Base-by-base conservation (phyloP, 2,113 vertebrate genomes). In the Salvator merianae region DNA sequence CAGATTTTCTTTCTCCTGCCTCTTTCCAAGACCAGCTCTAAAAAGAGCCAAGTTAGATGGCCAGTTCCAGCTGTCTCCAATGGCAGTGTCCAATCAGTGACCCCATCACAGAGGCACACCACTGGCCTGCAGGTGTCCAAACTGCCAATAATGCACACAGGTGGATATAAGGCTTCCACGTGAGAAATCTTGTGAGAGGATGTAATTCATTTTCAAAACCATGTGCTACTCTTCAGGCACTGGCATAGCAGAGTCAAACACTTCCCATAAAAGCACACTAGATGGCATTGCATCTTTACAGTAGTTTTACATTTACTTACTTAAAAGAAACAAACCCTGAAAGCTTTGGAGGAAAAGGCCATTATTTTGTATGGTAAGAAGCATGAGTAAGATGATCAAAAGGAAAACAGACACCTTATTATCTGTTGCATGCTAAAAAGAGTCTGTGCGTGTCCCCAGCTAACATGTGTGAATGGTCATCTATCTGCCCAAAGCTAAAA, bases 261-360 rank as follows among this genome's bases (percentile, higher is more conserved):
- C 63, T 90, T 91, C 79, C 86, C 68, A n/a, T 34, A 84, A 85
- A 85, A 91, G 86, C 85, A 86, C 88, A 91, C 82, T 88, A 84
- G 88, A 87, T 87, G 91, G 90, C 79, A 81, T 14, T 89, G 89
- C 78, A 36, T 77, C 71, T 90, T 90, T 82, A 89, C 13, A 76
- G 20, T 16, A 47, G 2, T 34, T 92, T 92, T 84, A 55, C 2
- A 38, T 66, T 72, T 79, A 34, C 24, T 50, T 85, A 79, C 24
- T 50, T 85, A 79, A 82, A 24, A 72, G 85, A 68, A 75, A n/a
- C 10, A 22, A 78, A 36, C 79, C 14, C 55, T 16, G 12, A 40
- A 80, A 32, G 55, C 78, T 90, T 50, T 86, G 26, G 76, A 85
- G 80, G 79, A 84, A 76, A 12, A 90, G 0, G 1, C 66, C 43